Evolutionary conservation across 2,797 vertebrate genomes (phyloP), one percentile per base, ranked within the genome.

Genomic region (Acrossocheilus fasciatus): DNA sequence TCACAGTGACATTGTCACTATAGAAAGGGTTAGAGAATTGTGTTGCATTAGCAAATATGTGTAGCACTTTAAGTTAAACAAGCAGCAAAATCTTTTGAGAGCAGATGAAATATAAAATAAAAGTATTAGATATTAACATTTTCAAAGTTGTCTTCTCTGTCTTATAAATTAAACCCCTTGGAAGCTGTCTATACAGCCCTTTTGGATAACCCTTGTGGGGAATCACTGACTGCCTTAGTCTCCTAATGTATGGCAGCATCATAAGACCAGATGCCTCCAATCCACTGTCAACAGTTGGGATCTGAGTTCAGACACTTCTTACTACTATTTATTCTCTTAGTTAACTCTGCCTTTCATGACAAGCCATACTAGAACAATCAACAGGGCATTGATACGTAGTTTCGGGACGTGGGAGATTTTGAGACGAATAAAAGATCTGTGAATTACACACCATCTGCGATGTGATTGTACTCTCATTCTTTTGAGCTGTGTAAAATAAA

Each of bases 371-470:
- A 70, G 54, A 54, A 74, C 75, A 88, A 83, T 79, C 52, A 76
- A 74, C 43, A 64, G 47, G 77, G 39, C 59, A 75, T 82, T 86
- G 74, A 87, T 88, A 83, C 62, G 77, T 83, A 74, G 86, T 75
- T 81, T 88, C 39, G 45, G 86, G 86, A 86, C 17, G 30, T 69
- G 76, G 70, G 66, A 81, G 79, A 57, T 57, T 87, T 87, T 59
- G 41, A 76, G 84, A 75, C 43, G 64, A 70, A 81, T 72, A 83
- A 57, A 86, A 88, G 59, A 81, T 87, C 83, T 84, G 43, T 79
- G 84, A 85, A 73, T 87, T 87, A 83, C 75, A 83, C n/a, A 62
- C 80, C 84, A 78, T 83, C 86, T 89, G 83, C 84, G 69, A 69
- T 34, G 83, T 9, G 64, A 70, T 82, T 85, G 66, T 62, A 57